These are phyloP conservation scores for Drosophila gunungcola DNA, from an alignment of 1,140 invertebrate species.

Conservation along the genomic window DNA sequence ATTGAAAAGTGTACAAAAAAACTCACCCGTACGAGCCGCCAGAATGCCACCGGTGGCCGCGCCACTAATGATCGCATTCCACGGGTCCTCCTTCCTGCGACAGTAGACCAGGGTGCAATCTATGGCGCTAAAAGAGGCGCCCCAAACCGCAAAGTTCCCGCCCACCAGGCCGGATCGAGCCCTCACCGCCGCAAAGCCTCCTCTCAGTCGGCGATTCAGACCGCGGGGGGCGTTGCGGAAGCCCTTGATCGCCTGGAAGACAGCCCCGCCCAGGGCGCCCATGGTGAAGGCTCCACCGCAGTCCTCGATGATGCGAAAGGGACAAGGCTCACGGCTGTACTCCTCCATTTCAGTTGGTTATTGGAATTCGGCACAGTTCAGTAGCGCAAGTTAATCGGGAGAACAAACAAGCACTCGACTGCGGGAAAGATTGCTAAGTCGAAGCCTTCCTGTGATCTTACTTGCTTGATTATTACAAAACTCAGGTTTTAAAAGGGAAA, in stretches of 20 bases:
- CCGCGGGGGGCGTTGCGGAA: constrained; percentile 66
- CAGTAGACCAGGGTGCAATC: constrained; percentile 57
- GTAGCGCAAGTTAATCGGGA: background rate
- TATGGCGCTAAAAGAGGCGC: constrained; percentile 62
- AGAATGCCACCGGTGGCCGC: constrained; percentile 61
- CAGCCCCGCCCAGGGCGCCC: constrained; percentile 59
- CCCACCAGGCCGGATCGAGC: constrained; percentile 41
- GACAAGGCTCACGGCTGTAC: constrained; percentile 65
- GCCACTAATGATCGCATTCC: constrained; percentile 69
- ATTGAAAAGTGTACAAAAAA: background rate
- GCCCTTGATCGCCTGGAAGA: constrained; percentile 64
- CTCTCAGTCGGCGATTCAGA: constrained; percentile 40
- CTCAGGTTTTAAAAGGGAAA: background rate
- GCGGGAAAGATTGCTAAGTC: background rate
- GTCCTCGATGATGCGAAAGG: constrained; percentile 68
- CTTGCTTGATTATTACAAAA: too few relatives aligned
- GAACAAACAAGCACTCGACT: background rate
- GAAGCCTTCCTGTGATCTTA: background rate
- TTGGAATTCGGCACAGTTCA: background rate
- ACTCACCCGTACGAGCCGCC: constrained; percentile 59
- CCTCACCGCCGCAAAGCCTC: constrained; percentile 42
- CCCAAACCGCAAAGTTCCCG: constrained; percentile 67
- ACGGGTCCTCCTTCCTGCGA: constrained; percentile 66
- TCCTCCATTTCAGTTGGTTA: constrained; percentile 51
- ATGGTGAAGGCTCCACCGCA: constrained; percentile 69